Percentiles rank a stretch among this genome's conserved stretches.
Conservation (phyloP, 2,888 invertebrate species). For the Cheilosia impressa region DNA sequence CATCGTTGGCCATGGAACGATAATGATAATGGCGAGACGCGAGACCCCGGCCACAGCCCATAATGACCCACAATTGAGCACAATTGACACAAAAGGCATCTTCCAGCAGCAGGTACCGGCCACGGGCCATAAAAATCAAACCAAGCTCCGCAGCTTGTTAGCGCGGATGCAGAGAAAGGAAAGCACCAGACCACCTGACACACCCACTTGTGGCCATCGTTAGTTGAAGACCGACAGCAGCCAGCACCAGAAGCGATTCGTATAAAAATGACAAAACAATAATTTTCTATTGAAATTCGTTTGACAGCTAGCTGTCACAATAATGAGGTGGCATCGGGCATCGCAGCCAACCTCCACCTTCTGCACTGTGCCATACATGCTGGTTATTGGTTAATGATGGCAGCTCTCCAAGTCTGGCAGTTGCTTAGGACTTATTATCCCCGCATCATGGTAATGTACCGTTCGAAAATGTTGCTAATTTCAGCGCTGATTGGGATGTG, state of each 20-base stretch:
- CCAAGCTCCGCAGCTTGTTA: conserved; percentile 41
- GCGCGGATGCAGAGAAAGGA: conserved; percentile 32
- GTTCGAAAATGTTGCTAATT: conserved; percentile 66
- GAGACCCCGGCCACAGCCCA: conserved; percentile 32
- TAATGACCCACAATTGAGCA: conserved; percentile 67
- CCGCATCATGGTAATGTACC: conserved; percentile 60
- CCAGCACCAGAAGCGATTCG: conserved; percentile 20
- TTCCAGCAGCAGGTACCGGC: conserved; percentile 20
- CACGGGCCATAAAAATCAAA: conserved; percentile 24
- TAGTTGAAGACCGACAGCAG: conserved; percentile 26
- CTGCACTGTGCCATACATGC: background rate
- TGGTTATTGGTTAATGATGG: conserved; percentile 45
- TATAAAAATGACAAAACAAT: conserved; percentile 65
- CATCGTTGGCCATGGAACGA: conserved; percentile 49
- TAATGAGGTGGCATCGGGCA: conserved; percentile 64
- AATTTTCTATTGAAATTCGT: conserved; percentile 69
- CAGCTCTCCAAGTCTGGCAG: conserved; percentile 1
- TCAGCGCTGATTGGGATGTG: conserved; percentile 37
- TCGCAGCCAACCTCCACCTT: background rate
- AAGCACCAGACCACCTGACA: conserved; percentile 50
- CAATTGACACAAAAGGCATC: conserved; percentile 65
- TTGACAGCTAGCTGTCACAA: conserved; percentile 74
- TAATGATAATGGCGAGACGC: conserved; percentile 59
- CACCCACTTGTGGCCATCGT: conserved; percentile 62
- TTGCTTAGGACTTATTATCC: conserved; percentile 41